Conservation (phyloP, 2,113 vertebrate genomes). For the Crypturellus undulatus region DNA sequence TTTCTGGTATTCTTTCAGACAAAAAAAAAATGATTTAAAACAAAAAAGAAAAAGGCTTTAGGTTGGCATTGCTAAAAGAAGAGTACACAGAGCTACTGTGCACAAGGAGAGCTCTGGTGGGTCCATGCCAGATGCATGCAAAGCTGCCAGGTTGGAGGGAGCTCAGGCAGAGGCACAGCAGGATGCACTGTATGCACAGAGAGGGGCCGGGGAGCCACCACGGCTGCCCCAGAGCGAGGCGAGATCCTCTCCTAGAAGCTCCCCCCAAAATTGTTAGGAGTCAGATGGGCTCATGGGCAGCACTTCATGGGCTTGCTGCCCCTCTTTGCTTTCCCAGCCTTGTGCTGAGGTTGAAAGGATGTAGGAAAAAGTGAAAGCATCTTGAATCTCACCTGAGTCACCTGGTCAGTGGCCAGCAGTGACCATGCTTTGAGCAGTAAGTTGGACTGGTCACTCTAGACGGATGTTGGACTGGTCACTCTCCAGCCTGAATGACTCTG, state of each 20-base stretch:
- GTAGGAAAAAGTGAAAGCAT: background rate
- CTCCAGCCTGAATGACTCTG: background rate
- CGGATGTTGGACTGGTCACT: background rate
- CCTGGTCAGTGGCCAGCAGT: background rate
- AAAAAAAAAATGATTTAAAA: background rate
- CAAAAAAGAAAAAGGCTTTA: background rate
- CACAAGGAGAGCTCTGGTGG: accelerated
- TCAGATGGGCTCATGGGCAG: background rate
- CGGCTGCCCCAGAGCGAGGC: accelerated
- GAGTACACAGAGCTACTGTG: accelerated
- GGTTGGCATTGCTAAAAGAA: background rate
- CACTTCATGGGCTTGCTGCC: background rate
- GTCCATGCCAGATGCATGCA: background rate
- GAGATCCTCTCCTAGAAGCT: background rate
- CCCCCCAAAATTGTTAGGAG: background rate
- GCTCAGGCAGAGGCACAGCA: background rate
- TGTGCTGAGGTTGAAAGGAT: background rate
- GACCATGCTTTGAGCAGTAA: background rate
- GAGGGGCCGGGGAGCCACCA: background rate
- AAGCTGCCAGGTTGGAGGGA: background rate
- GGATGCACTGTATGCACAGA: accelerated
- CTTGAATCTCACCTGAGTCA: background rate
- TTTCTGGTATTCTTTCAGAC: background rate
- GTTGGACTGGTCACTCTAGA: background rate
- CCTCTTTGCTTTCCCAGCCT: background rate